Base-by-base conservation (phyloP, 2,113 vertebrate genomes). In the Callaeas wilsoni region DNA sequence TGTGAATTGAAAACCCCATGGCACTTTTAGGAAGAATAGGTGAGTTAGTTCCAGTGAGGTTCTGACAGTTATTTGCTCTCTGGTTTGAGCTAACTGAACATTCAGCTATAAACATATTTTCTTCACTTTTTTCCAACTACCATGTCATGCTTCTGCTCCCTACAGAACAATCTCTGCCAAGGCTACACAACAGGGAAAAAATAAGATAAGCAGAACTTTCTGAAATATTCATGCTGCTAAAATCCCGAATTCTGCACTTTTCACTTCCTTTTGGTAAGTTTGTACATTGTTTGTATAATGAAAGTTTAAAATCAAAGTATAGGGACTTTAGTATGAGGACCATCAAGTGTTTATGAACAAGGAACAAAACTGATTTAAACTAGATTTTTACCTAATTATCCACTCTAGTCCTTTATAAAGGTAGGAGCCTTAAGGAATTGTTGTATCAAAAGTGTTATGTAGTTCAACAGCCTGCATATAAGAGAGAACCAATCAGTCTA, bases 21-120 rank as follows among this genome's bases (percentile, higher is more conserved):
- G 39, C 39, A 80, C 53, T 91, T 93, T 91, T 52, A 52, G 75
- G 41, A 96, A 96, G 78, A 96, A 96, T 96, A 93, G 75, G 90
- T 91, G 57, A 94, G 78, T 96, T 96, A 91, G 78, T 97, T 96
- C 89, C 93, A 96, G 78, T 82, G 46, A 22, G 50, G 65, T 70
- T 93, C 92, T 81, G 49, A 69, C n/a, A 95, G 79, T 94, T 94
- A 70, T 12, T 25, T 68, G 16, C 16, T 42, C 21, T 68, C 49
- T 87, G 25, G 32, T 77, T 92, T 90, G 50, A 95, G 60, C 50
- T 84, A 67, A 73, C 17, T 64, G 79, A 59, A 46, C 19, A 82
- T 77, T 87, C 42, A 77, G 22, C 27, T 70, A 30, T 42, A 41
- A 77, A 80, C 67, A 12, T 26, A 69, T 73, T 90, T 86, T 73